Base-by-base conservation (phyloP, 2,888 invertebrate genomes). In the Tipula unca region DNA sequence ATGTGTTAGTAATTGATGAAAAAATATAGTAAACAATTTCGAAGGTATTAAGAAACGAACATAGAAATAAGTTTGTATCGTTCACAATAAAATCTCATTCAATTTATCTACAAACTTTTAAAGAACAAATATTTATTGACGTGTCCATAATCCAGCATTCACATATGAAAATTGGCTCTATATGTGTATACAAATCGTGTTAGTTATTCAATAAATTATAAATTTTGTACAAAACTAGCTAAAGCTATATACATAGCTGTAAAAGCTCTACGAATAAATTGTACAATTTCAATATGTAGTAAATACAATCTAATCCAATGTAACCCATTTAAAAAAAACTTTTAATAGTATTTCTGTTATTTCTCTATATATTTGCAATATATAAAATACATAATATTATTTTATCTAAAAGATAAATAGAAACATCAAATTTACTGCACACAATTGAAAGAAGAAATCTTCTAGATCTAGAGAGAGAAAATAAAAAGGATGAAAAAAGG, bases 391-490 rank as follows among this genome's bases (percentile, higher is more conserved):
- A 69, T 25, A 69, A 25, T 48, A 69, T 69, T 69, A 25, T 69
- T 69, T 69, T 69, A 17, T n/a, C 10, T 10, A 69, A 25, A 69
- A 20, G 25, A 69, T 69, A 69, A 69, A 69, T 69, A 69, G 69
- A 69, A 69, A 69, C 69, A 69, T 69, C 69, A 69, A 69, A 69
- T 69, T 69, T 69, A 69, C 69, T 25, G 69, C 69, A 69, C 69
- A 20, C 69, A 69, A 69, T 69, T 69, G 69, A 69, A 25, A 69
- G 25, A 69, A 69, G 69, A 69, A 69, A 69, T 69, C 69, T 6
- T 20, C 25, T 8, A 69, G 25, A 69, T 69, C 69, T 69, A 25
- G 1, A 69, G 10, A 25, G 69, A 48, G 69, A 25, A 17, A 69
- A 69, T 3, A 48, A n/a, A 48, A 48, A 48, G 25, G 25, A 25